phyloP scores from a whole-genome alignment of 2,888 invertebrate species.

The Ectemnius continuus region DNA sequence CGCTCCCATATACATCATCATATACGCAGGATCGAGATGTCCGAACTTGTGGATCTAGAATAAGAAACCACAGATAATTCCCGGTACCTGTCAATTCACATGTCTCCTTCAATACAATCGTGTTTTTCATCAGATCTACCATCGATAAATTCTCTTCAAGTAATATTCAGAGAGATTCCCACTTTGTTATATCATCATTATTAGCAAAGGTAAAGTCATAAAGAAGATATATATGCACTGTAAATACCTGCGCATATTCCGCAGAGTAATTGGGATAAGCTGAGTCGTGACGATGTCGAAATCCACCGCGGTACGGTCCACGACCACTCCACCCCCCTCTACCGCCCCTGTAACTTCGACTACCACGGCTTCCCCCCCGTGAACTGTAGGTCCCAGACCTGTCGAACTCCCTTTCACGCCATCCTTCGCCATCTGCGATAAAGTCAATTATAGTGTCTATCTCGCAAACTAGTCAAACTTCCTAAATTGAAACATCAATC shows the following conservation, averaged over 20 bases:
- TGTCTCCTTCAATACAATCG: not conserved
- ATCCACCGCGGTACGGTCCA: constrained; percentile 77
- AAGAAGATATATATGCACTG: not conserved
- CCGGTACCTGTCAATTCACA: not conserved
- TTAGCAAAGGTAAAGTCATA: not conserved
- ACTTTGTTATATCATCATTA: constrained; percentile 33
- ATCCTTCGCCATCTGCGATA: constrained; percentile 68
- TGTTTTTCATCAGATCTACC: constrained; percentile 59
- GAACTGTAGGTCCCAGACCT: constrained; percentile 66
- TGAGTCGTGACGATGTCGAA: constrained; percentile 77
- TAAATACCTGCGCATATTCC: constrained; percentile 78
- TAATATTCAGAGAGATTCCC: constrained; percentile 53
- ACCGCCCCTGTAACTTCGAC: constrained; percentile 73
- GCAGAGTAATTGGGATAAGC: constrained; percentile 79
- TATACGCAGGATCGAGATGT: constrained; percentile 69
- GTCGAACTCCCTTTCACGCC: constrained; percentile 73
- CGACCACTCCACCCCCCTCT: constrained; percentile 79
- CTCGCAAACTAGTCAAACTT: not conserved
- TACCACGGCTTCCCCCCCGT: constrained; percentile 72
- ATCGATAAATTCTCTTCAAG: constrained; percentile 45
- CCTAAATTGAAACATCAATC: not conserved
- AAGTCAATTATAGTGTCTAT: not conserved
- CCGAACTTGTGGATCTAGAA: constrained; percentile 74
- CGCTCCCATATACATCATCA: constrained; percentile 81
- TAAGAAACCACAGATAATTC: not conserved